phyloP scores from a whole-genome alignment of 2,113 vertebrate genomes.

The Passerina amoena region DNA sequence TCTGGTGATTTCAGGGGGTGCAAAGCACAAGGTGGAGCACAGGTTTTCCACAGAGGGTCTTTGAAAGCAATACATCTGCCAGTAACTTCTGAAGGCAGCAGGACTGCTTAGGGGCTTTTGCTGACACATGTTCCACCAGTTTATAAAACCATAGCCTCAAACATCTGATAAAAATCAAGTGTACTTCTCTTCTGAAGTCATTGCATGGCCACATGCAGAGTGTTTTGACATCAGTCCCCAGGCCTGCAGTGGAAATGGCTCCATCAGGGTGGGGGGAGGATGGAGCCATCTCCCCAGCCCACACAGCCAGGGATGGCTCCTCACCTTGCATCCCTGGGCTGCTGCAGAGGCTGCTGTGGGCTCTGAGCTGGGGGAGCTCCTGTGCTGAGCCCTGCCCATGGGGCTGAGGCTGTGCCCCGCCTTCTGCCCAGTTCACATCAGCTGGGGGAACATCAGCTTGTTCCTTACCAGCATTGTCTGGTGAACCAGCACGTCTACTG shows the following conservation, averaged over 20 bases:
- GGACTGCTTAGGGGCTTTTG: background rate
- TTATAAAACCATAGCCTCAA: background rate
- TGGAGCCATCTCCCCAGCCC: background rate
- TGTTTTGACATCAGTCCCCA: background rate
- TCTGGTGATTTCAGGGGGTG: background rate
- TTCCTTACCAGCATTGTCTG: background rate
- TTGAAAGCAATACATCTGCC: background rate
- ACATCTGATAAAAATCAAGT: constrained; percentile 48
- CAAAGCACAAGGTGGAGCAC: background rate
- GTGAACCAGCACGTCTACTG: background rate
- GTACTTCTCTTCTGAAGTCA: background rate
- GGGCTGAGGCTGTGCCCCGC: background rate
- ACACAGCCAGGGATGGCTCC: background rate
- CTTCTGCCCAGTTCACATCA: background rate
- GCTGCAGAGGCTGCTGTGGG: background rate
- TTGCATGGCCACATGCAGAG: background rate
- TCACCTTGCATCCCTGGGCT: background rate
- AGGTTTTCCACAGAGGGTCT: background rate
- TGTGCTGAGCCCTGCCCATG: accelerated
- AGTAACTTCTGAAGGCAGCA: background rate
- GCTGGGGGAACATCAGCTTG: accelerated
- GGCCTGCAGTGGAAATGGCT: background rate
- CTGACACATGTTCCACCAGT: background rate
- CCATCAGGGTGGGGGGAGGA: accelerated
- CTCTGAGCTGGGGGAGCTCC: background rate